phyloP scores from a whole-genome alignment of 2,797 vertebrate species.

The Poecile montanus region DNA sequence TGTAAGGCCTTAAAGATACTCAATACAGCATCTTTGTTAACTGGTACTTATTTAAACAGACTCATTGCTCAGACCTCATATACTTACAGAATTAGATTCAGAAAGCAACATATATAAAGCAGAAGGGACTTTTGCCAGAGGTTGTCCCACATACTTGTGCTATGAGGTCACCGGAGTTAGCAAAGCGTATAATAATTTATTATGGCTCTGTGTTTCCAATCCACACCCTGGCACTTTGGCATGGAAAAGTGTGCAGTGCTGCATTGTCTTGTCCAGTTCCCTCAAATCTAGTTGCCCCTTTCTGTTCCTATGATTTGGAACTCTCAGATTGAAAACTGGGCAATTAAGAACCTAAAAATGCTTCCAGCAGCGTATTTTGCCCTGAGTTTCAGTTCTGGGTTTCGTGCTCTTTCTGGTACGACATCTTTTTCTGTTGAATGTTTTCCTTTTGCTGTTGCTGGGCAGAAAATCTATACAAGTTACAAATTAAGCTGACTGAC shows the following conservation, averaged over 20 bases:
- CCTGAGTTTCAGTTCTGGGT: neutral
- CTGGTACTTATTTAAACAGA: neutral
- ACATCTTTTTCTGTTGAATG: neutral
- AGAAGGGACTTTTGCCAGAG: neutral
- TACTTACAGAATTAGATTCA: neutral
- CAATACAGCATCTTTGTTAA: neutral
- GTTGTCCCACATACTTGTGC: neutral
- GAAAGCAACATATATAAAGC: neutral
- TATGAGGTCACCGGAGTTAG: neutral
- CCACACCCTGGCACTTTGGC: constrained; percentile 14
- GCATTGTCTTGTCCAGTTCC: neutral
- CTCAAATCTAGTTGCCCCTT: neutral
- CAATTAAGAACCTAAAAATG: neutral
- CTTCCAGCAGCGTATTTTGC: neutral
- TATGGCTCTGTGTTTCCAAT: constrained; percentile 5
- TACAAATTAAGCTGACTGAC: constrained; percentile 56
- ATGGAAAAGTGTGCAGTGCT: neutral
- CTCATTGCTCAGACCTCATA: neutral
- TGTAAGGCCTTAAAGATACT: neutral
- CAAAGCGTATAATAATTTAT: neutral
- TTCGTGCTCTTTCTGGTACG: neutral
- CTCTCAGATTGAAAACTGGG: neutral
- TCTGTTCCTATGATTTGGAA: neutral
- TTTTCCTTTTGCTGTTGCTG: constrained; percentile 47
- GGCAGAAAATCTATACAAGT: constrained; percentile 53